Conservation (phyloP, 1,140 invertebrate species). For the Teleogryllus occipitalis region DNA sequence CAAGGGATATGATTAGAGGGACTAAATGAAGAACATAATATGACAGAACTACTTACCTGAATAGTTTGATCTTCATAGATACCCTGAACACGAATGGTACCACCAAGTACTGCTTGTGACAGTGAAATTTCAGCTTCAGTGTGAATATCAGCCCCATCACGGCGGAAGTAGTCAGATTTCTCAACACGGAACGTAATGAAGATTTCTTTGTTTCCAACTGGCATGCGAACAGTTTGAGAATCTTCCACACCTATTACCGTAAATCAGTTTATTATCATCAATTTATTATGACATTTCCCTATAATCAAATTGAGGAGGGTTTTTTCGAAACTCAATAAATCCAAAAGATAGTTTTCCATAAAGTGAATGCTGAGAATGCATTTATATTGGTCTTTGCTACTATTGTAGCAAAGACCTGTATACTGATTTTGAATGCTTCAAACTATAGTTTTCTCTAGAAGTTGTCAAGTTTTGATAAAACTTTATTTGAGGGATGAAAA, state of each 20-base stretch:
- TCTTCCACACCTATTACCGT: slow-evolving; percentile 67
- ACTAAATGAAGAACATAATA: not conserved
- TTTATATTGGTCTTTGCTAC: no score
- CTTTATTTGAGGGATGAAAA: no score
- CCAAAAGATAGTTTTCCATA: no score
- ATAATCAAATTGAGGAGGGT: no score
- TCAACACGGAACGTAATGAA: slow-evolving; percentile 91
- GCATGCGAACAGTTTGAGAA: slow-evolving; percentile 91
- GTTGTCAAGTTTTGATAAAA: no score
- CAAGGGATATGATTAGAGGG: not conserved
- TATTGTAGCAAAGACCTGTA: no score
- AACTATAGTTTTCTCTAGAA: no score
- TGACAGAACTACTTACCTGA: slow-evolving; percentile 43
- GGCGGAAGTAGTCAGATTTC: slow-evolving; percentile 80
- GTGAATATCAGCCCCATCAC: slow-evolving; percentile 91
- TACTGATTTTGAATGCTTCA: no score
- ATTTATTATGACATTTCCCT: no score
- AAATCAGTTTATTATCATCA: no score
- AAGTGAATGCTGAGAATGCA: no score
- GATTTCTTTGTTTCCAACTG: slow-evolving; percentile 79
- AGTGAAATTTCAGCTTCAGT: slow-evolving; percentile 79
- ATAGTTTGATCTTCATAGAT: slow-evolving; percentile 90
- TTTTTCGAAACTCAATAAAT: no score
- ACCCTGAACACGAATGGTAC: slow-evolving; percentile 82
- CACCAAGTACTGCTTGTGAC: slow-evolving; percentile 88